Conservation (phyloP, 2,113 vertebrate genomes). For the Melanotaenia duboulayi region DNA sequence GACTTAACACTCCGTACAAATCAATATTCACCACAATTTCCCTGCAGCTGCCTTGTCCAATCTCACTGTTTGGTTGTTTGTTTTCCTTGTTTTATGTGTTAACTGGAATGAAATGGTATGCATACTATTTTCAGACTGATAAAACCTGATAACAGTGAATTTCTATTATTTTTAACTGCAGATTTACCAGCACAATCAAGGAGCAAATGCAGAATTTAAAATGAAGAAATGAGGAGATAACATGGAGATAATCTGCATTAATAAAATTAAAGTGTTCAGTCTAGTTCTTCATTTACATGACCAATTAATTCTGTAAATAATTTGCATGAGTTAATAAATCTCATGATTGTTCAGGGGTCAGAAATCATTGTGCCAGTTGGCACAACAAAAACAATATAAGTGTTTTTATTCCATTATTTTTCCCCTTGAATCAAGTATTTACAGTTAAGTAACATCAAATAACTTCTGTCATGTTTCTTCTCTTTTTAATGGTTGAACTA, state of each 20-base stretch:
- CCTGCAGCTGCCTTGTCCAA: constrained; percentile 23
- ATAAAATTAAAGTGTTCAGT: no score
- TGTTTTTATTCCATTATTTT: no score
- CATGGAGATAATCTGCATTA: background rate
- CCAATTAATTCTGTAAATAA: no score
- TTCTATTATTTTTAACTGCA: constrained; percentile 3
- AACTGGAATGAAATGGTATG: constrained; percentile 37
- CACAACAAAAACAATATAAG: no score
- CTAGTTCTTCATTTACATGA: no score
- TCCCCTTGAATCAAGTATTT: no score
- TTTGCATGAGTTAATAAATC: no score
- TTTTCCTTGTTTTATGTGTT: constrained; percentile 36
- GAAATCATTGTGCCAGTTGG: no score
- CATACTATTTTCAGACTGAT: constrained; percentile 49
- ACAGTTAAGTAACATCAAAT: background rate
- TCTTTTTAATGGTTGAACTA: background rate
- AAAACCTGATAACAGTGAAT: constrained; percentile 30
- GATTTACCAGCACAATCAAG: constrained; percentile 1
- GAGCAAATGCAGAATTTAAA: constrained; percentile 13
- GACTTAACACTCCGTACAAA: constrained; percentile 25
- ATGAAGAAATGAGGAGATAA: background rate
- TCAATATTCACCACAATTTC: constrained; percentile 46
- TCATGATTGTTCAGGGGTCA: no score
- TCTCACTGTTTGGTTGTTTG: constrained; percentile 36
- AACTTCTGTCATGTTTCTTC: background rate